A percentile compares a stretch with the other conserved stretches of the same genome.
Evolutionary conservation across 2,888 invertebrate species (phyloP).

Genomic region (Pedicia rivosa): DNA sequence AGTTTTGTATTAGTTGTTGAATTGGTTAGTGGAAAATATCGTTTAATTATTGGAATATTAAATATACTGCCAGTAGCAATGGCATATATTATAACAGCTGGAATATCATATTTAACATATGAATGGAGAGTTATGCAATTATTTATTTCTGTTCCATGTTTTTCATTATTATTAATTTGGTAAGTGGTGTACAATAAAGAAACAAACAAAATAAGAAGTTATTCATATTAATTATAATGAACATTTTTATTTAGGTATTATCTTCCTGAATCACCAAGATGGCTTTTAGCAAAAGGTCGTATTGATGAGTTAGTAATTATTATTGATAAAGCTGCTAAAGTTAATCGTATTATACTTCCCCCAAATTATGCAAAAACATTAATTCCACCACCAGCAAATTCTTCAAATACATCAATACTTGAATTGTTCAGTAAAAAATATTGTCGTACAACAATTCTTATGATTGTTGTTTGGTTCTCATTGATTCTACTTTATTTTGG

Average conservation of each 20-base stretch:
- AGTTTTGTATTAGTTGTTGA: slow-evolving; percentile 50
- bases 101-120: slow-evolving; percentile 39
- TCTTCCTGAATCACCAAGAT: slow-evolving; percentile 62
- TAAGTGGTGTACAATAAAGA: slow-evolving; percentile 21
- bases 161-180: slow-evolving; percentile 36
- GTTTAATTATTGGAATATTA: slow-evolving; percentile 44
- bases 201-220: not conserved
- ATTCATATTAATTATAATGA: slow-evolving; percentile 14
- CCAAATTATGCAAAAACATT: slow-evolving; percentile 50
- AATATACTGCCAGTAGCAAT: slow-evolving; percentile 45
- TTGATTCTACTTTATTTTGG: slow-evolving; percentile 67
- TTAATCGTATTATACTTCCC: slow-evolving; percentile 45
- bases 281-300: slow-evolving; percentile 54
- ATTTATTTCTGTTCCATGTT: slow-evolving; percentile 40
- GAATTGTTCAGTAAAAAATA: slow-evolving; percentile 50
- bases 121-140: slow-evolving; percentile 39
- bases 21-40: slow-evolving; percentile 45
- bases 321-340: slow-evolving; percentile 45
- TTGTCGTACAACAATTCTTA: slow-evolving; percentile 47
- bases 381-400: slow-evolving; percentile 22
- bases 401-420: slow-evolving; percentile 35
- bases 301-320: slow-evolving; percentile 47
- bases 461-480: slow-evolving; percentile 55
- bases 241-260: slow-evolving; percentile 40
- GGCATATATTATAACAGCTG: slow-evolving; percentile 40